phyloP scores from a whole-genome alignment of 2,797 vertebrate species.

The Xyrichtys novacula region DNA sequence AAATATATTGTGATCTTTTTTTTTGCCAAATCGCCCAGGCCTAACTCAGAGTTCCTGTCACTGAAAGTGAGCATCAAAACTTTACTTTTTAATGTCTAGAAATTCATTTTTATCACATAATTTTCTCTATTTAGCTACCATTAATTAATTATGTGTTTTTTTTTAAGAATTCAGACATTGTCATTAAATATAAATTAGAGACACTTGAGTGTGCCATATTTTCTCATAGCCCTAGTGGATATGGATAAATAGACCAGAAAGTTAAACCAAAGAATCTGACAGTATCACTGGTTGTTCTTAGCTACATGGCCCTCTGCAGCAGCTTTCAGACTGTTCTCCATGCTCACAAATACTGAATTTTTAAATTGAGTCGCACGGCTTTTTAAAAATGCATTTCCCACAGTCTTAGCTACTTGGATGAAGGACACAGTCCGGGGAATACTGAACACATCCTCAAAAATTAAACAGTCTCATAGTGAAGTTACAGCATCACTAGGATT shows the following conservation, averaged over 20 bases:
- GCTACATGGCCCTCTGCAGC: conserved; percentile 15
- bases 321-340: conserved; percentile 14
- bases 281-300: neutral
- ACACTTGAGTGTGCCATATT: no score
- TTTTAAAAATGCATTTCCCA: conserved; percentile 44
- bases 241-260: neutral
- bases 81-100: no score
- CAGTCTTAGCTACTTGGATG: conserved; percentile 1
- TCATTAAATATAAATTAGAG: no score
- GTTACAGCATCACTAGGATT: neutral
- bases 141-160: no score
- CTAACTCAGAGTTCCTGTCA: no score
- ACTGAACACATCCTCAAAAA: conserved; percentile 6
- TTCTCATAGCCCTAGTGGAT: neutral
- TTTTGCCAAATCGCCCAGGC: no score
- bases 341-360: conserved; percentile 37
- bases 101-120: no score
- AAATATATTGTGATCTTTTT: no score
- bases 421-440: neutral
- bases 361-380: conserved; percentile 33
- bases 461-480: neutral
- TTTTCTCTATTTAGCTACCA: no score
- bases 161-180: no score
- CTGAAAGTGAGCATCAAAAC: no score
- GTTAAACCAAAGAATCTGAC: neutral